Percentiles rank a stretch among this genome's conserved stretches.
Evolutionary conservation across 1,140 invertebrate species (phyloP).

Genomic region (Drosophila hydei): DNA sequence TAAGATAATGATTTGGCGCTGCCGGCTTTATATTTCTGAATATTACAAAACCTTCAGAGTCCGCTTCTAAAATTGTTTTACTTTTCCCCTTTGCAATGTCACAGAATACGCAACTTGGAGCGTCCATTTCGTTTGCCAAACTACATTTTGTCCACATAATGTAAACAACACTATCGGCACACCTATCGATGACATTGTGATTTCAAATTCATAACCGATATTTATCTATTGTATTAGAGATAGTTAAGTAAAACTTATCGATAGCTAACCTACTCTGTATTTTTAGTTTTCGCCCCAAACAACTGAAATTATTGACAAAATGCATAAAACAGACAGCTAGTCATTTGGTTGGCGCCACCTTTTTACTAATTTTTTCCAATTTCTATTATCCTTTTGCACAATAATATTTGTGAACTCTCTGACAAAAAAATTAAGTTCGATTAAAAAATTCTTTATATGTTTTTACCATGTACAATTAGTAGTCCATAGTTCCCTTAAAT

Average conservation of each 20-base stretch:
- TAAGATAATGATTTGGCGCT: slow-evolving; percentile 91
- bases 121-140: not conserved
- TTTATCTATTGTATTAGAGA: not conserved
- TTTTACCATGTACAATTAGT: too few species aligned
- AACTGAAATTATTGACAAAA: not conserved
- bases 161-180: not conserved
- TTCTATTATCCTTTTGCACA: too few species aligned
- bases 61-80: slow-evolving; percentile 85
- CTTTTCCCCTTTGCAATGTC: slow-evolving; percentile 87
- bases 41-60: slow-evolving; percentile 91
- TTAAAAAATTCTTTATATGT: too few species aligned
- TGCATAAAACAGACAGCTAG: too few species aligned
- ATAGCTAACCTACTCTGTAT: not conserved
- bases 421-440: too few species aligned
- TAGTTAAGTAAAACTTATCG: slow-evolving; percentile 4
- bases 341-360: too few species aligned
- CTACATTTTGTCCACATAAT: not conserved
- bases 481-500: too few species aligned
- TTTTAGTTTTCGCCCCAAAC: not conserved
- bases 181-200: not conserved
- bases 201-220: not conserved
- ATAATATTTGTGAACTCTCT: too few species aligned
- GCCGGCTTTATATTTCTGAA: slow-evolving; percentile 94
- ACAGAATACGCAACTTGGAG: slow-evolving; percentile 88
- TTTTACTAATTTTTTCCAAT: too few species aligned